phyloP scores from a whole-genome alignment of 2,113 vertebrate species.

The Rattus norvegicus region DNA sequence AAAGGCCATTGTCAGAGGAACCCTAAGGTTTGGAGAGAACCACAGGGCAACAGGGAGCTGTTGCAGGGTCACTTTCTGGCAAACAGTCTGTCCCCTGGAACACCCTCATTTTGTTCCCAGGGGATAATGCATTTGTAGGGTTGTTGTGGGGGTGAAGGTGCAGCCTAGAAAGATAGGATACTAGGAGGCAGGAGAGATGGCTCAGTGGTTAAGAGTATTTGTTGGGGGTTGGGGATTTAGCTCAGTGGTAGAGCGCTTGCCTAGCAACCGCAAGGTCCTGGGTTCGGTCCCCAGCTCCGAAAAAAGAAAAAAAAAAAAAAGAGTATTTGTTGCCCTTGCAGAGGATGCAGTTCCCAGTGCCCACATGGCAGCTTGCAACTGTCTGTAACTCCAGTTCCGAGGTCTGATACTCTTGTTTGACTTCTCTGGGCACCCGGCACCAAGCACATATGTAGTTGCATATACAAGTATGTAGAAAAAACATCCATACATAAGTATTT shows the following conservation, averaged over 20 bases:
- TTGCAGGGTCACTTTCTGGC: neutral
- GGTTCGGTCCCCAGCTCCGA: too few relatives aligned
- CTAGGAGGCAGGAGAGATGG: neutral
- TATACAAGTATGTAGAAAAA: neutral
- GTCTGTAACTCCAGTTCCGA: neutral
- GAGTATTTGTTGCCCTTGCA: neutral
- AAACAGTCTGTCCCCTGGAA: neutral
- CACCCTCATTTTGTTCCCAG: neutral
- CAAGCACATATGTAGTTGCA: neutral
- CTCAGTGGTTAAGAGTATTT: neutral
- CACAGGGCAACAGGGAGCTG: neutral
- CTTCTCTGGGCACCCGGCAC: neutral
- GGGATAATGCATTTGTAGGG: slow-evolving; percentile 1
- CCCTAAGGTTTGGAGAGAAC: neutral
- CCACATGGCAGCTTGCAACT: neutral
- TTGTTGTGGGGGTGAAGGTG: neutral
- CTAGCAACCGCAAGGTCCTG: too few relatives aligned
- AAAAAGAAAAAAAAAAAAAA: too few relatives aligned
- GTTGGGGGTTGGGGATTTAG: too few relatives aligned
- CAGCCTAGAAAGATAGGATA: neutral
- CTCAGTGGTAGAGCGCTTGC: too few relatives aligned
- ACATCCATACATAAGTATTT: neutral
- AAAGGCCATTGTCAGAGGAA: neutral
- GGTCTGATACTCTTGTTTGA: neutral
- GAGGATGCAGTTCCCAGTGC: neutral